Percentiles rank a stretch among this genome's conserved stretches.
Conservation (phyloP, 2,797 vertebrate species). For the Poecilia picta region DNA sequence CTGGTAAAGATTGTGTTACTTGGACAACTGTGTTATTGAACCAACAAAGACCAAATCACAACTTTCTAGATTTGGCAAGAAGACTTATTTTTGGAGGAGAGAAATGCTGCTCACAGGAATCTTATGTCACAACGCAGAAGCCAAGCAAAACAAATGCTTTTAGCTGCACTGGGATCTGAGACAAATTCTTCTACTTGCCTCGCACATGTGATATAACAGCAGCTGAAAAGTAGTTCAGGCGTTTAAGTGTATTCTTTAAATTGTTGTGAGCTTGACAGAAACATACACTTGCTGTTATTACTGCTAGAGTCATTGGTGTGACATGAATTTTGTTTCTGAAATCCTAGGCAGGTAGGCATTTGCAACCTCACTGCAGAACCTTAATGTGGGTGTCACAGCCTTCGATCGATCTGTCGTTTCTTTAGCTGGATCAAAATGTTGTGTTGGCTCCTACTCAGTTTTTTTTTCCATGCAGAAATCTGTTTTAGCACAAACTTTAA, state of each 20-base stretch:
- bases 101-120: neutral
- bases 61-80: neutral
- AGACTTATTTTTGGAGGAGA: neutral
- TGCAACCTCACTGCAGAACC: neutral
- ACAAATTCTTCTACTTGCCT: neutral
- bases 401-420: neutral
- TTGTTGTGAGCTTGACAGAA: neutral
- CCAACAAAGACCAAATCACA: neutral
- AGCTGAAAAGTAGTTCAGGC: neutral
- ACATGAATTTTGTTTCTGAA: neutral
- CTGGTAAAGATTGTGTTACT: neutral
- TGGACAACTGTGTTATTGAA: neutral
- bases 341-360: neutral
- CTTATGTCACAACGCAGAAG: neutral
- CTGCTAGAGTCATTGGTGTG: neutral
- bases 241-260: neutral
- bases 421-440: neutral
- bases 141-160: neutral
- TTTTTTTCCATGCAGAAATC: slow-evolving; percentile 24
- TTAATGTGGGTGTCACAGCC: neutral
- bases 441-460: neutral
- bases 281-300: neutral
- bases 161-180: neutral
- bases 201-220: neutral
- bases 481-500: slow-evolving; percentile 24